Evolutionary conservation across 1,140 invertebrate genomes (phyloP).

Genomic region (Scaptodrosophila lebanonensis): DNA sequence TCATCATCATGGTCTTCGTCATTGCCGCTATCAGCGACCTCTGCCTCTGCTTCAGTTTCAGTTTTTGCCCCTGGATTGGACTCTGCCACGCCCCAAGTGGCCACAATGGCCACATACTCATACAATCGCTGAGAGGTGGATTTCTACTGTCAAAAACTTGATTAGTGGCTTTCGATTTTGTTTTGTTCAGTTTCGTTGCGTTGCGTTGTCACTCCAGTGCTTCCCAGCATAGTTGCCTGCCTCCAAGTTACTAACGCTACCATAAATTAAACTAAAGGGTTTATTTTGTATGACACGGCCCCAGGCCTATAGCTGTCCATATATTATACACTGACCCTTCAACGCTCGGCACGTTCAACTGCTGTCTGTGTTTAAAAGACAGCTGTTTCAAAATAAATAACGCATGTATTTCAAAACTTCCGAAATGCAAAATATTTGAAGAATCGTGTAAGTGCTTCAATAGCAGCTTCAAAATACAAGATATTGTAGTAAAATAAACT

Average conservation of each 20-base stretch:
- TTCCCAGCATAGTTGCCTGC: conserved; percentile 8
- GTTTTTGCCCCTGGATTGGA: no score
- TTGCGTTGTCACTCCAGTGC: conserved; percentile 5
- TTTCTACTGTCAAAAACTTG: conserved; percentile 67
- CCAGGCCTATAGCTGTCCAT: no score
- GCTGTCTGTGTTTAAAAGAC: no score
- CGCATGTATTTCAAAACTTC: no score
- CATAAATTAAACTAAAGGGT: conserved; percentile 64
- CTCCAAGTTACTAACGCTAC: conserved; percentile 40
- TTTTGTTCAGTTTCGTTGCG: conserved; percentile 24
- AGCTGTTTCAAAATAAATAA: no score
- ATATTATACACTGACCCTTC: no score
- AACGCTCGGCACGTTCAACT: no score
- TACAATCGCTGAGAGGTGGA: conserved; percentile 53
- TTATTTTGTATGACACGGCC: conserved; percentile 43
- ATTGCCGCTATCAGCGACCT: not conserved
- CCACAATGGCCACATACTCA: conserved; percentile 22
- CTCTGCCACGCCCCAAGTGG: conserved; percentile 11
- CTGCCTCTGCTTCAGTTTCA: no score
- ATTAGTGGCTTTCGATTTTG: conserved; percentile 62
- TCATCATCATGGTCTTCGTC: not conserved
- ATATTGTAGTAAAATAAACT: no score
- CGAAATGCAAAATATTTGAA: no score
- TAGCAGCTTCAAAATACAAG: no score
- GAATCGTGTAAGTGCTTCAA: no score